Conservation (phyloP, 2,888 invertebrate genomes). For the Megastigmus dorsalis region DNA sequence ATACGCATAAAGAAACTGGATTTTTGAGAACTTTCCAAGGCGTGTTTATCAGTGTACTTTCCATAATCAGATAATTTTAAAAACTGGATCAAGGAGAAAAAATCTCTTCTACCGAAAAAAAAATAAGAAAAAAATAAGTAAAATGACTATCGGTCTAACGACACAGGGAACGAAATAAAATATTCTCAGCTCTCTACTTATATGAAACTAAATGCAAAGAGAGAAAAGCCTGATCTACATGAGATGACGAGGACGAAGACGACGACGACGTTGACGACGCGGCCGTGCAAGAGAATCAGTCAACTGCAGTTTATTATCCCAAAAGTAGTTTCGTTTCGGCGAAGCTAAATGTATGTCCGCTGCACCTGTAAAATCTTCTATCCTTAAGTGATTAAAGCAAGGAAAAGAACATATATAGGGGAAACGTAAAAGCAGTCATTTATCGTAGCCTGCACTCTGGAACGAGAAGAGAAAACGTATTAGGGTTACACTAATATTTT, state of each 20-base stretch:
- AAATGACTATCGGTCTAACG: not conserved
- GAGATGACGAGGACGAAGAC: too few species aligned
- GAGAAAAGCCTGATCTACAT: slow-evolving; percentile 1
- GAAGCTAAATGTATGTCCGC: not conserved
- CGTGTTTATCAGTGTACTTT: too few species aligned
- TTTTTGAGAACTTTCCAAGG: too few species aligned
- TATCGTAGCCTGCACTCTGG: slow-evolving; percentile 36
- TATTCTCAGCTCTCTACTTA: not conserved
- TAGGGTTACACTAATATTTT: slow-evolving; percentile 13
- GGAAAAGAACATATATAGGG: not conserved
- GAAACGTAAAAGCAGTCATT: slow-evolving; percentile 3
- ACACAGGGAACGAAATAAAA: slow-evolving; percentile 9
- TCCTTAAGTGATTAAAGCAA: not conserved
- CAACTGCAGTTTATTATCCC: slow-evolving; percentile 15
- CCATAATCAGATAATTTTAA: too few species aligned
- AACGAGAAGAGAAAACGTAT: not conserved
- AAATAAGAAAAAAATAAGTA: slow-evolving; percentile 1
- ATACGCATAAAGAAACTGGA: too few species aligned
- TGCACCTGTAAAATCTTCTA: slow-evolving; percentile 27
- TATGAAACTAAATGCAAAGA: not conserved
- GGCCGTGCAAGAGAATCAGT: not conserved
- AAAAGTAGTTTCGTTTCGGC: slow-evolving; percentile 25
- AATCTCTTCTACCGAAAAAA: too few species aligned
- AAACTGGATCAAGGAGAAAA: too few species aligned
- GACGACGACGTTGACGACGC: too few species aligned